Evolutionary conservation across 2,797 vertebrate genomes (phyloP).

Genomic region (Crossoptilon crossoptilon): DNA sequence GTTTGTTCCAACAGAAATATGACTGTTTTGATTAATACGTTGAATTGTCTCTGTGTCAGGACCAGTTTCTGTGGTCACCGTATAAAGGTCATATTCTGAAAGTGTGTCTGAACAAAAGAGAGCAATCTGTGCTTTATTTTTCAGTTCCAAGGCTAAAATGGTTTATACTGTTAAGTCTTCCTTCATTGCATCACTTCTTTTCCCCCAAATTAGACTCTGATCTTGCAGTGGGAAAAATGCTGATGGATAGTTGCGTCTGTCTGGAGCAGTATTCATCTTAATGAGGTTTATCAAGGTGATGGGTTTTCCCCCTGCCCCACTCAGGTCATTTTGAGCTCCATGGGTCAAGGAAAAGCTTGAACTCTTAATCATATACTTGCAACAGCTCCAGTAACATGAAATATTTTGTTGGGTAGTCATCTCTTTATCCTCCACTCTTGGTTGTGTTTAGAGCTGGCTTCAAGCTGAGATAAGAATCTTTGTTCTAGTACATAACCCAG

Average conservation of each 20-base stretch:
- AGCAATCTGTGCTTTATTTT: neutral
- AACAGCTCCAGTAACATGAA: neutral
- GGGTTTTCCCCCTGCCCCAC: neutral
- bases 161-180: neutral
- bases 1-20: neutral
- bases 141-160: neutral
- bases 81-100: neutral
- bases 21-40: neutral
- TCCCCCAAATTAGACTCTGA: neutral
- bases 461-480: constrained; percentile 43
- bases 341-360: neutral
- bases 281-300: neutral
- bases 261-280: neutral
- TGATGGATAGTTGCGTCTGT: constrained; percentile 6
- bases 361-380: neutral
- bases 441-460: neutral
- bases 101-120: neutral
- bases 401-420: constrained; percentile 8
- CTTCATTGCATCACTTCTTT: neutral
- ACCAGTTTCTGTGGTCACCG: neutral
- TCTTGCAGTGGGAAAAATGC: neutral
- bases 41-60: neutral
- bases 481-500: constrained; percentile 24
- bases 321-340: neutral
- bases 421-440: neutral